Percentiles rank a stretch among this genome's conserved stretches.
Conservation (phyloP, 2,113 vertebrate species). For the Diadophis punctatus region DNA sequence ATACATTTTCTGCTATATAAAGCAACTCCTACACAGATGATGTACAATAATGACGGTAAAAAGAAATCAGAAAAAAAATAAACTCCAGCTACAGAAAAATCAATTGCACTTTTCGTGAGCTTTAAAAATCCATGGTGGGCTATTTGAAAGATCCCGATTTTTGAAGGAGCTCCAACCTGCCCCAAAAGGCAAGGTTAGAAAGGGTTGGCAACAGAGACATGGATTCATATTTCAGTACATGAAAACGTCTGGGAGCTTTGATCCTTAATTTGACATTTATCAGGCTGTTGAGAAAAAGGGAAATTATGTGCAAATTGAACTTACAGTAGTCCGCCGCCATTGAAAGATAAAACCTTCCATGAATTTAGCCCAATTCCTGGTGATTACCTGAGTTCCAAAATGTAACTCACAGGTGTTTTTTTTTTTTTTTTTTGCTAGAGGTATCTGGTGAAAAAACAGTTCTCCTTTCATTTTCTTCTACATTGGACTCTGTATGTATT, state of each 20-base stretch:
- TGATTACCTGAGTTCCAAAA: not conserved
- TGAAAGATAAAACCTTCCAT: not conserved
- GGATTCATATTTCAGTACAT: not conserved
- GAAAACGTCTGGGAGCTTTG: not conserved
- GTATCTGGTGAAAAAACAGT: not conserved
- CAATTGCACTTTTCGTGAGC: not conserved
- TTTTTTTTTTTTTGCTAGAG: not conserved
- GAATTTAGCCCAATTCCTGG: not conserved
- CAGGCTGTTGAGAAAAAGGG: not conserved
- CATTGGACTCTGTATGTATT: not conserved
- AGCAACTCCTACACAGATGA: not conserved
- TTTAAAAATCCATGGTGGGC: slow-evolving; percentile 25
- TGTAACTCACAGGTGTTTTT: too few relatives aligned
- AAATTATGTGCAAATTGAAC: not conserved
- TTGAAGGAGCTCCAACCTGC: not conserved
- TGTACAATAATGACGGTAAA: not conserved
- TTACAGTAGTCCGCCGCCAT: not conserved
- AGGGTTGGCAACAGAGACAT: too few relatives aligned
- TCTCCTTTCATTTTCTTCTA: not conserved
- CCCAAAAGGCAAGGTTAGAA: not conserved
- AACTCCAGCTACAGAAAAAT: not conserved
- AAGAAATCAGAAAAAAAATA: not conserved
- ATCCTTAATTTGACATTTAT: not conserved
- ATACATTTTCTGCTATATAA: not conserved
- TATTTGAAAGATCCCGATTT: slow-evolving; percentile 13